Evolutionary conservation across 2,113 vertebrate species (phyloP), one percentile per base, ranked within the genome.

Genomic region (Indicator maculatus): DNA sequence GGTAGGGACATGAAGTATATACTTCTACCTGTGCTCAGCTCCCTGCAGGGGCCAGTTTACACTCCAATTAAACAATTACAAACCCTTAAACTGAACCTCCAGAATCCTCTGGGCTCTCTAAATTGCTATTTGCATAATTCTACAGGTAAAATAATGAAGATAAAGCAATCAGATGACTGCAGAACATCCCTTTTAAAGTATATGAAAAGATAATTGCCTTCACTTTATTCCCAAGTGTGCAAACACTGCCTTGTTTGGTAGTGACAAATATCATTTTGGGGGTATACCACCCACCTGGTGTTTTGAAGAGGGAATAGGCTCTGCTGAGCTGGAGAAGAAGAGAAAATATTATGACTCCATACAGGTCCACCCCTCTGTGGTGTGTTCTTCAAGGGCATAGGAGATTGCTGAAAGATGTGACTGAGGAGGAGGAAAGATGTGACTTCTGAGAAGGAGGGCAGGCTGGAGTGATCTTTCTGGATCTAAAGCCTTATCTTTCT

Each of bases 41-140:
- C 88, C 70, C 80, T 85, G 30, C 66, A 83, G 96, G 83, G 67
- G 45, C 66, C 33, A 41, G 93, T 96, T 97, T 95, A 93, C 44
- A 78, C 87, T 58, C 81, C 81, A 87, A 93, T 96, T 90, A 97
- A 92, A 95, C 69, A 77, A 96, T 97, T 94, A 86, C 81, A 83
- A 93, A 89, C 76, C 81, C 93, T 79, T 96, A 78, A 89, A 72
- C 26, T 90, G 89, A 93, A 91, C 93, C 74, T 91, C 80, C 61
- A 90, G 82, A 78, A 75, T 75, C 86, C 91, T 86, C 89, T 80
- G 86, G 75, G 73, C 67, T 78, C 83, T 64, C 83, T 83, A 84
- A 95, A 94, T 90, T 92, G 93, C 76, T 88, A 95, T 95, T 97
- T 96, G 84, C 72, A 88, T 96, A 96, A 96, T 94, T 96, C 72